Conservation (phyloP, 2,888 invertebrate species). For the Hedychridium roseum region DNA sequence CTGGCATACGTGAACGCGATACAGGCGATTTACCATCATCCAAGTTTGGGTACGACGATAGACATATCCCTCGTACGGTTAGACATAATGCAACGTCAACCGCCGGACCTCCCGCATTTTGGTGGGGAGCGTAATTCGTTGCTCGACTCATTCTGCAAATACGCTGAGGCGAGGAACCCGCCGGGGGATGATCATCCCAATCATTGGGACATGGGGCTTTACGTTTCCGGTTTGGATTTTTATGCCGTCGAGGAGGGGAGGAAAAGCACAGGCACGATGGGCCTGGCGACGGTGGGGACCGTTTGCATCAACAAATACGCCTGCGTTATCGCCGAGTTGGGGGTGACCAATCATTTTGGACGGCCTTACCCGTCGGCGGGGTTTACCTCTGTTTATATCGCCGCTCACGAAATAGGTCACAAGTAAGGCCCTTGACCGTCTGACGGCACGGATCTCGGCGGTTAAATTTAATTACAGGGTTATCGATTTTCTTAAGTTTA, state of each 20-base stretch:
- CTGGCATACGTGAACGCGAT: constrained; percentile 81
- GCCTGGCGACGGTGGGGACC: constrained; percentile 81
- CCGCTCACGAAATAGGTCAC: constrained; percentile 86
- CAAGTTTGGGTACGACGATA: constrained; percentile 72
- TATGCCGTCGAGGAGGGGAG: constrained; percentile 73
- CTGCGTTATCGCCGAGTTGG: constrained; percentile 82
- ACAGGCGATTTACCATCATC: constrained; percentile 82
- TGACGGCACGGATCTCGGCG: background rate
- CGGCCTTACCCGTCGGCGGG: constrained; percentile 84
- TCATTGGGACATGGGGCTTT: constrained; percentile 84
- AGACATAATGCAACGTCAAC: constrained; percentile 75
- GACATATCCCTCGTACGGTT: constrained; percentile 76
- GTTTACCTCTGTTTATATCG: constrained; percentile 83
- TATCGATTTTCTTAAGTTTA: constrained; percentile 65
- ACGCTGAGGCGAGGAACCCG: constrained; percentile 73
- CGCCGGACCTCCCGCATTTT: constrained; percentile 69
- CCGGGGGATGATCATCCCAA: constrained; percentile 73
- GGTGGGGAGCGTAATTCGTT: constrained; percentile 74
- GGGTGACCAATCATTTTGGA: constrained; percentile 75
- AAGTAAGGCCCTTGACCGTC: too few species aligned
- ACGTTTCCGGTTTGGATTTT: constrained; percentile 81
- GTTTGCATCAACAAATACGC: constrained; percentile 77
- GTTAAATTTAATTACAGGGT: background rate
- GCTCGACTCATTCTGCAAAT: constrained; percentile 79
- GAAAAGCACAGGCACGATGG: constrained; percentile 80